Base-by-base conservation (phyloP, 2,797 vertebrate genomes). In the Orestias chungarensis region DNA sequence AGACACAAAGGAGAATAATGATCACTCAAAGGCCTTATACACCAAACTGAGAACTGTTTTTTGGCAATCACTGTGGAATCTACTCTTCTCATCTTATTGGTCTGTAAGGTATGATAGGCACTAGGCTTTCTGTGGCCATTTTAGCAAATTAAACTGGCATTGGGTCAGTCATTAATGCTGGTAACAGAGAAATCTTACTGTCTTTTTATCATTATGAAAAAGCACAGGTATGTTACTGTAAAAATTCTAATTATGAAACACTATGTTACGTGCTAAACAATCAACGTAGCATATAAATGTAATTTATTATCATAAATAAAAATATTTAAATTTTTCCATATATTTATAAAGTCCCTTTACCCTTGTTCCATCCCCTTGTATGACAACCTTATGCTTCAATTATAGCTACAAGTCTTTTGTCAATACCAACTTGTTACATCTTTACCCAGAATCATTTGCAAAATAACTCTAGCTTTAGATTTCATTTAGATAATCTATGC, bases 1-100 rank as follows among this genome's bases (percentile, higher is more conserved):
- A 68, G 10, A 29, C 78, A 85, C 84, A n/a, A 69, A 44, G 33
- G 80, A 83, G 84, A 38, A 55, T 42, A 68, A 47, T 57, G 70
- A 64, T 49, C 55, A 66, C 47, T 57, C 73, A 74, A 29, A 18
- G 64, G 18, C 17, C 31, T 64, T 47, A 20, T 42, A 29, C 2
- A 20, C n/a, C 67, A 55, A 55, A 10, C 23, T 35, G 38, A 55
- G 15, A 29, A 43, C 46, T 31, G 29, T 29, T 9, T 33, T 3
- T 15, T 49, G 31, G 29, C 11, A 66, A 27, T 66, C 8, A 31
- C 42, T 31, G 38, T 23, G 42, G 61, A 40, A 40, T 42, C 38
- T 64, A 23, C 33, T 57, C 29, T 17, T 57, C 14, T 57, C 29
- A 7, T 57, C 54, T 57, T 57, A 57, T 57, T 57, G 54, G 54